These are phyloP conservation scores for Pseudorasbora parva DNA, from an alignment of 2,113 vertebrate genomes.

Conservation along the genomic window DNA sequence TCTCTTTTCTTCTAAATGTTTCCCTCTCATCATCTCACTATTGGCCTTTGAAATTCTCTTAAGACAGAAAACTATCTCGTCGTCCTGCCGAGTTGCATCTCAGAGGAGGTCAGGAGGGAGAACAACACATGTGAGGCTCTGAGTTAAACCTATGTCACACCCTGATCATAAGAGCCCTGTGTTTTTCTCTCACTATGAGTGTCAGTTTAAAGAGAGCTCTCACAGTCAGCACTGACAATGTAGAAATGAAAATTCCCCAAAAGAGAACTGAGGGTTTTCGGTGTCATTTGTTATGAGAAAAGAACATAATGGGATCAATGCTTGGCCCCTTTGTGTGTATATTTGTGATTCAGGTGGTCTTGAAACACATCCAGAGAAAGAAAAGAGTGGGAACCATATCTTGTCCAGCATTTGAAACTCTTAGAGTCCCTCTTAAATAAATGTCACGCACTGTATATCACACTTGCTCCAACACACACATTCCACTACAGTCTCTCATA, in stretches of 20 bases:
- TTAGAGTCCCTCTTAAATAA: constrained; percentile 66
- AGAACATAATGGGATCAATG: constrained; percentile 39
- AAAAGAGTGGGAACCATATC: constrained; percentile 64
- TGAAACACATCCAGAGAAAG: constrained; percentile 61
- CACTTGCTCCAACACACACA: constrained; percentile 47
- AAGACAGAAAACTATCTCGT: constrained; percentile 26
- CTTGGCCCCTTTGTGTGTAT: constrained; percentile 37
- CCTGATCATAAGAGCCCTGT: constrained; percentile 49
- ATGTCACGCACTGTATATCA: constrained; percentile 43
- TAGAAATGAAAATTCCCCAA: constrained; percentile 77
- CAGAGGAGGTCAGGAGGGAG: constrained; percentile 65
- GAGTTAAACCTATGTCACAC: constrained; percentile 54
- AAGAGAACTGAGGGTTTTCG: constrained; percentile 73
- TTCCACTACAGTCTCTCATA: constrained; percentile 20
- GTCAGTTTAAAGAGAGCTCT: constrained; percentile 74
- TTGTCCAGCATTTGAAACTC: constrained; percentile 61
- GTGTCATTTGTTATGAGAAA: constrained; percentile 82
- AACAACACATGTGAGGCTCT: constrained; percentile 59
- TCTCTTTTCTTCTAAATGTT: constrained; percentile 35
- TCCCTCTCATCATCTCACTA: constrained; percentile 36
- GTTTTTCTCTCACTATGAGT: constrained; percentile 54
- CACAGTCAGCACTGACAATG: constrained; percentile 62
- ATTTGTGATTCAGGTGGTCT: constrained; percentile 71
- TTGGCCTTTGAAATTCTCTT: constrained; percentile 44
- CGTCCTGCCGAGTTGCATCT: not conserved